Base-by-base conservation (phyloP, 2,888 invertebrate genomes). In the Ceramica pisi region DNA sequence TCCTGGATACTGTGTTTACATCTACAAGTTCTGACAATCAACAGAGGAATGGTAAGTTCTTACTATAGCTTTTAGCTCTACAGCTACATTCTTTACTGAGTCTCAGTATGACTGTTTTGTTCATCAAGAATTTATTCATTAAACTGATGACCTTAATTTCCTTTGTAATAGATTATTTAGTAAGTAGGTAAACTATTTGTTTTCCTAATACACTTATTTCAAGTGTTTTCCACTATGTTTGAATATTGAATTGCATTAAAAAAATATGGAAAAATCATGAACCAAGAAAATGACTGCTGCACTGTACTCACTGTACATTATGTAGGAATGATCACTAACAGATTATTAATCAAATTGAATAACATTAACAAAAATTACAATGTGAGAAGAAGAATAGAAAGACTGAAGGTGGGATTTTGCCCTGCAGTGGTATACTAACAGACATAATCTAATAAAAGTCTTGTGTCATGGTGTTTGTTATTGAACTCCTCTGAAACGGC, bases 1-100 rank as follows among this genome's bases (percentile, higher is more conserved):
- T 97, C 88, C 94, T 97, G 82, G 97, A 97, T 88, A 96, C 97
- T 75, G 97, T 97, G 75, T 97, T 97, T 88, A 96, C 97, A 78
- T 96, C 97, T 75, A 95, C 96, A 71, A 95, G 96, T 61, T 92
- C 93, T 79, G 94, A 94, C 78, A 92, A 86, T 86, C 93, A 90
- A 81, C 89, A 90, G 65, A 92, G 92, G 84, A 94, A 92, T 91
- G 95, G 95, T 95, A 92, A 68, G 35, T 68, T 72, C 35, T 46
- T 51, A 10, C 26, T 66, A 50, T 63, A 69, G 56, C n/a, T 14
- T 56, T 38, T 31, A 63, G 61, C 64, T 67, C 44, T 19, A 23
- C 41, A 46, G 9, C 8, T 38, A 50, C 9, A 53, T 75, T 44
- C 14, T 62, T 41, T 9, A 41, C 4, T 9, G 46, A 26, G 19